Conservation (phyloP, 2,888 invertebrate species). For the Psylliodes chrysocephalus region DNA sequence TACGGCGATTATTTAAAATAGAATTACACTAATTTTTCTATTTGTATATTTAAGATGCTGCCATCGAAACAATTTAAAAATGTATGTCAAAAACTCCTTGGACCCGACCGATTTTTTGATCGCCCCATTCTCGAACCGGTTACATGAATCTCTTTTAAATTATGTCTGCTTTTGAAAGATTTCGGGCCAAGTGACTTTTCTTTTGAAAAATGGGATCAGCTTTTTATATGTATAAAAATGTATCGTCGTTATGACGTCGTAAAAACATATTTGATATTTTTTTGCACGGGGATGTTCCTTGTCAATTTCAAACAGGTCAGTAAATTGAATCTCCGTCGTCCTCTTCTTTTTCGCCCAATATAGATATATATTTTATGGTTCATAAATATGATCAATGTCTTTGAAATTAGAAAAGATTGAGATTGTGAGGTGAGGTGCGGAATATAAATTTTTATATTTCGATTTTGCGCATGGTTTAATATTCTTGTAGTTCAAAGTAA, state of each 20-base stretch:
- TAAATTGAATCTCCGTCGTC: conserved; percentile 11
- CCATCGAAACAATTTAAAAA: too few relatives aligned
- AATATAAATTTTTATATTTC: too few relatives aligned
- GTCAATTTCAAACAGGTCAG: conserved; percentile 15
- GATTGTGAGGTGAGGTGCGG: too few relatives aligned
- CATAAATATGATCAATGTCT: conserved; percentile 18
- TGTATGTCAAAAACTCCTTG: too few relatives aligned
- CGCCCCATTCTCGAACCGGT: too few relatives aligned
- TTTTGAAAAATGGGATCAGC: conserved; percentile 10
- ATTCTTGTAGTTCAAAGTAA: too few relatives aligned
- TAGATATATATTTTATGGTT: conserved; percentile 15
- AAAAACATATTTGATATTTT: conserved; percentile 20
- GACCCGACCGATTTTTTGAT: too few relatives aligned
- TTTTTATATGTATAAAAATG: conserved; percentile 11
- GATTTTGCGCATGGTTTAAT: too few relatives aligned
- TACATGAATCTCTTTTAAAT: conserved; percentile 22
- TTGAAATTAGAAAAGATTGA: conserved; percentile 3
- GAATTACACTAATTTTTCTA: too few relatives aligned
- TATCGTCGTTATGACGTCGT: conserved; percentile 16
- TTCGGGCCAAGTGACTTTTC: conserved; percentile 12
- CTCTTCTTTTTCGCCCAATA: neutral
- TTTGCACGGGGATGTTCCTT: conserved; percentile 13
- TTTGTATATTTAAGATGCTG: too few relatives aligned
- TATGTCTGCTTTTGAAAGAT: conserved; percentile 18
- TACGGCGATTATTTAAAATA: too few relatives aligned